Evolutionary conservation across 2,797 vertebrate genomes (phyloP), one percentile per base, ranked within the genome.

Genomic region (Capromys pilorides): DNA sequence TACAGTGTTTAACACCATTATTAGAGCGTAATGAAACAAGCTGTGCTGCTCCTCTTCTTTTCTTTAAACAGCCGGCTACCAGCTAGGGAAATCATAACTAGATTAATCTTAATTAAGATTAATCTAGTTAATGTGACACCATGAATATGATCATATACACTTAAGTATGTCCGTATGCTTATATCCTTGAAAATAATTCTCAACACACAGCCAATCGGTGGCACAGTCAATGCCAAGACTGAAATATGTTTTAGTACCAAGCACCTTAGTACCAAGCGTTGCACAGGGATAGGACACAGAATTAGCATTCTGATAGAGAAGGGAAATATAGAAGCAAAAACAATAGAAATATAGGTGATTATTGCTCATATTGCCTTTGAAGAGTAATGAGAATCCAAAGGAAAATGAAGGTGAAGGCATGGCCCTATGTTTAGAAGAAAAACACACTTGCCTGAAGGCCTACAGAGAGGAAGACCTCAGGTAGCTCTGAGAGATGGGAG

Each of bases 1-100:
- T 45, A 45, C 4, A 45, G 45, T 8, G 8, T 8, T 45, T 45
- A 33, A 21, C 88, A 75, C 0, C 0, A 5, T 31, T 49, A 79
- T 24, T 41, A 28, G 36, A 10, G 88, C 83, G 83, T 67, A 9
- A 7, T 6, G 24, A 14, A 61, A 28, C 6, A 10, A 36, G 62
- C 24, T 41, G 2, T 28, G 26, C 3, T 79, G 19, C 16, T 41
- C 24, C 26, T 81, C 92, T 88, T 57, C 12, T 51, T 89, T 93
- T 67, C 45, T 81, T 92, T 90, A 33, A 73, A 95, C 88, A 84
- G 7, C 54, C 92, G 87, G n/a, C 73, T 61, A 36, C 64, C 51
- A 64, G 54, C 22, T 59, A 69, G 18, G 24, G 10, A 87, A 61
- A 61, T 67, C 28, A n/a, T 87, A 91, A 45, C 66, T 33, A n/a